phyloP scores from a whole-genome alignment of 2,888 invertebrate genomes.

The Cyrtodaria siliqua region DNA sequence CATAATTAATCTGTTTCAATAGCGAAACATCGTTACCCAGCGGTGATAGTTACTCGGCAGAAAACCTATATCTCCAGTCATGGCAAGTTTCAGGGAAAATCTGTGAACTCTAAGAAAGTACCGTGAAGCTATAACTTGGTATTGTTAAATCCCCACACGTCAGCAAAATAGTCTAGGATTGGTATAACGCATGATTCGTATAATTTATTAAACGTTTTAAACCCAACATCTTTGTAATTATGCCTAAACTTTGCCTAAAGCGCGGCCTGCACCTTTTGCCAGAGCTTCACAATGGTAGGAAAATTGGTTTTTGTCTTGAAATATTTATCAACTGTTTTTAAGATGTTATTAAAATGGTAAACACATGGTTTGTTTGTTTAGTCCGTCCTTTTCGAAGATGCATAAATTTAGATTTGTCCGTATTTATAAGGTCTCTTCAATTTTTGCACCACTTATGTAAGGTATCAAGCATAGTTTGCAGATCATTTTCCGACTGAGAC shows the following conservation, averaged over 20 bases:
- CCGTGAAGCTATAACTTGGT: background rate
- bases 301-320: background rate
- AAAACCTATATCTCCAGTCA: slow-evolving; percentile 41
- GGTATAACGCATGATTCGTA: slow-evolving; percentile 5
- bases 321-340: background rate
- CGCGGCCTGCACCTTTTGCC: no score
- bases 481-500: slow-evolving; percentile 12
- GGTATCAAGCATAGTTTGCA: no score
- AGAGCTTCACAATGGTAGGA: no score
- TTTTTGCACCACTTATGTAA: no score
- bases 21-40: slow-evolving; percentile 27
- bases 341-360: background rate
- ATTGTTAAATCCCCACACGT: slow-evolving; percentile 4
- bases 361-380: background rate
- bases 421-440: no score
- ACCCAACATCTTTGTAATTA: no score
- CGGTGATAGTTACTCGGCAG: slow-evolving; percentile 21
- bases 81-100: slow-evolving; percentile 28
- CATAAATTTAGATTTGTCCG: slow-evolving; percentile 25
- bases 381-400: slow-evolving; percentile 11
- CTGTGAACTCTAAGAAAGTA: slow-evolving; percentile 44
- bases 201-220: background rate
- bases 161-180: slow-evolving; percentile 1
- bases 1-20: slow-evolving; percentile 31
- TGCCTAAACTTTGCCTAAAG: no score